phyloP scores from a whole-genome alignment of 2,888 invertebrate species.

The Pocota personata region DNA sequence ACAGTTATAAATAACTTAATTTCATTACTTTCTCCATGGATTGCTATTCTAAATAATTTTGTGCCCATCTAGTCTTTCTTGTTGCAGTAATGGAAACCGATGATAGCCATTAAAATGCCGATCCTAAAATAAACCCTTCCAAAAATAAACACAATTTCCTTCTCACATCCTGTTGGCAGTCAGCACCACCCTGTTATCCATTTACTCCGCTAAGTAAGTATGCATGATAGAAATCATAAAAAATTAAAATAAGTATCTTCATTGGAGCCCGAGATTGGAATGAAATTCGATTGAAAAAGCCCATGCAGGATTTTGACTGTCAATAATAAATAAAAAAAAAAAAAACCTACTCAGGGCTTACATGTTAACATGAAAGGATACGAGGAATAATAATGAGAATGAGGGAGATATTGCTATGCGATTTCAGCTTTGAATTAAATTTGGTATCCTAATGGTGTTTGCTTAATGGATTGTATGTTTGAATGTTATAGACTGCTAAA shows the following conservation, averaged over 20 bases:
- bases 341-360: neutral
- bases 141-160: no score
- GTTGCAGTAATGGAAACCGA: no score
- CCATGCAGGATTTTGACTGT: neutral
- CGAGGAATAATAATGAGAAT: neutral
- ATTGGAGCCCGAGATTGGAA: neutral
- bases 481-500: slow-evolving; percentile 1
- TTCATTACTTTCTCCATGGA: no score
- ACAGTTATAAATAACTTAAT: no score
- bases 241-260: neutral
- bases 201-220: no score
- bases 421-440: slow-evolving; percentile 9
- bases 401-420: slow-evolving; percentile 1
- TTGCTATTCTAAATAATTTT: no score
- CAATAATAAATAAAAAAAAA: neutral
- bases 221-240: neutral
- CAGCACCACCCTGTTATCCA: neutral
- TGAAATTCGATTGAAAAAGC: no score
- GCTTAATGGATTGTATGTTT: slow-evolving; percentile 26
- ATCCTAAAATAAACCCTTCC: no score
- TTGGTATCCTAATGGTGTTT: neutral
- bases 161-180: no score
- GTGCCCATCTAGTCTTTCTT: no score
- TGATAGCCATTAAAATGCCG: no score
- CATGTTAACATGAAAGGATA: neutral